phyloP scores from a whole-genome alignment of 2,113 vertebrate species.

The Patagioenas fasciata region DNA sequence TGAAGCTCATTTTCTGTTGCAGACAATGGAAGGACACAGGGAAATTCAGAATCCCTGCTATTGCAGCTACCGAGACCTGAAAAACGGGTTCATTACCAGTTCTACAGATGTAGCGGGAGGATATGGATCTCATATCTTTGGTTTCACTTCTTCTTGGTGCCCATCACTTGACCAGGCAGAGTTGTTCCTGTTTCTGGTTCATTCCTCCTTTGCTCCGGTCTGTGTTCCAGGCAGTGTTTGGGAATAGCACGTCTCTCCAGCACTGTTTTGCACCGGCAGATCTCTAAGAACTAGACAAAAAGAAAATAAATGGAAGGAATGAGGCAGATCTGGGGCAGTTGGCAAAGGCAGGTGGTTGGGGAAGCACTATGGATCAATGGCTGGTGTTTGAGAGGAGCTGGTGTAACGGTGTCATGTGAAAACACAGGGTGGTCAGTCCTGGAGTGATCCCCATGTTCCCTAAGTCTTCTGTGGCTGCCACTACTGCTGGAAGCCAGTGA shows the following conservation, averaged over 20 bases:
- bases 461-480: neutral
- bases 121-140: neutral
- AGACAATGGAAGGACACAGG: neutral
- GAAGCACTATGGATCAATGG: neutral
- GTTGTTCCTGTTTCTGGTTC: neutral
- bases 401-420: neutral
- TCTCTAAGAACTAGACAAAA: neutral
- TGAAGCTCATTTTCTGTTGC: neutral
- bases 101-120: neutral
- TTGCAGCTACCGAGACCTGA: neutral
- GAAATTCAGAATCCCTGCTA: neutral
- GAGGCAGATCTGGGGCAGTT: neutral
- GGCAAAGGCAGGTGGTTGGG: neutral
- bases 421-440: neutral
- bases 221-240: neutral
- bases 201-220: neutral
- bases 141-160: neutral
- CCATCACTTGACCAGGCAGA: neutral
- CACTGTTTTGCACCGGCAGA: neutral
- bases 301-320: neutral
- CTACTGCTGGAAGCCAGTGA: accelerated
- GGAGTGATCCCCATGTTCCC: neutral
- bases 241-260: neutral
- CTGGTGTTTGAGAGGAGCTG: neutral
- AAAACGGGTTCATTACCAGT: neutral